Conservation (phyloP, 1,140 invertebrate species). For the Drosophila sulfurigaster region DNA sequence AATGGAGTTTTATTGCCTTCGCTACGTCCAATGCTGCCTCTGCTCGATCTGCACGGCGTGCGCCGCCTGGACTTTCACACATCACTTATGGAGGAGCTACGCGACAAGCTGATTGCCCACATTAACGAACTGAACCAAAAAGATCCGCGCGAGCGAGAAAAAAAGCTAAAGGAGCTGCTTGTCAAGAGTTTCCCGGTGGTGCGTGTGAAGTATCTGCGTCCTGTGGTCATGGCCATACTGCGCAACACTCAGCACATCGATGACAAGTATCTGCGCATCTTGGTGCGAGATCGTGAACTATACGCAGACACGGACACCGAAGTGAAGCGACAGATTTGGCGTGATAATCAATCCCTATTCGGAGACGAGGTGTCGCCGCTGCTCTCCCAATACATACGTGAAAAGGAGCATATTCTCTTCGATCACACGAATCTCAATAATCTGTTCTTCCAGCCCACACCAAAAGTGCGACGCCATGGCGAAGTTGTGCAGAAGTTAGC, state of each 20-base stretch:
- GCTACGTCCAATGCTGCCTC: conserved; percentile 95
- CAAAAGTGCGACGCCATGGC: conserved; percentile 96
- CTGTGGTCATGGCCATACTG: conserved; percentile 97
- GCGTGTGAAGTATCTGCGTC: conserved; percentile 94
- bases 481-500: conserved; percentile 97
- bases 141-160: conserved; percentile 92
- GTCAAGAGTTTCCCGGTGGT: conserved; percentile 98
- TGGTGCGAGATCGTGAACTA: conserved; percentile 95
- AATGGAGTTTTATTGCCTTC: conserved; percentile 98
- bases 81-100: conserved; percentile 96
- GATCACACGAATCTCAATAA: conserved; percentile 95
- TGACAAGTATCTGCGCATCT: conserved; percentile 94
- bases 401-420: conserved; percentile 96
- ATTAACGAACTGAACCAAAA: conserved; percentile 95
- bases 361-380: conserved; percentile 98
- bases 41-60: conserved; percentile 97
- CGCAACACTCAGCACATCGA: conserved; percentile 98
- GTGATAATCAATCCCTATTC: conserved; percentile 98
- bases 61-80: conserved; percentile 97
- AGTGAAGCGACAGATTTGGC: conserved; percentile 99
- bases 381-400: conserved; percentile 96
- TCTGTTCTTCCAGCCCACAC: conserved; percentile 95
- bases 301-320: conserved; percentile 98
- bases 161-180: conserved; percentile 95
- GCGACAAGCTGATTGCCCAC: conserved; percentile 95